Conservation (phyloP, 2,113 vertebrate genomes). For the Pseudopipra pipra region DNA sequence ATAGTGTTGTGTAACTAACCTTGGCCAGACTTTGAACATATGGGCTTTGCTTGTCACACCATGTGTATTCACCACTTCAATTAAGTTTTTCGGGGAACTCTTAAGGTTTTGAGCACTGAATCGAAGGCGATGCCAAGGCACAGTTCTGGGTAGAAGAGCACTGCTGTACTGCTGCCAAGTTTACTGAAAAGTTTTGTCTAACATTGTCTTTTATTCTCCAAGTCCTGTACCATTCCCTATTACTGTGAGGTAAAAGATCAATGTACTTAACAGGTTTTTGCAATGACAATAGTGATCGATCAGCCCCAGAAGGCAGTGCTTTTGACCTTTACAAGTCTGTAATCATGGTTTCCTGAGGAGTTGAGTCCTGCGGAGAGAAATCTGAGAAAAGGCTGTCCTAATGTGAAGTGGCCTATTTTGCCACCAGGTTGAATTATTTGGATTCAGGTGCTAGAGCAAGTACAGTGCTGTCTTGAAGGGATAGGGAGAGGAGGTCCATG, state of each 20-base stretch:
- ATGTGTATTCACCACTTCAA: conserved; percentile 5
- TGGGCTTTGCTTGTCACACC: conserved; percentile 45
- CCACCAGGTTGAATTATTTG: background rate
- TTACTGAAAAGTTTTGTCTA: background rate
- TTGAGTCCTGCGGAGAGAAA: background rate
- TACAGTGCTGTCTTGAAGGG: background rate
- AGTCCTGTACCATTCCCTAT: background rate
- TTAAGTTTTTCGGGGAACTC: conserved; percentile 11
- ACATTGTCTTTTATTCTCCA: background rate
- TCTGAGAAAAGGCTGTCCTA: background rate
- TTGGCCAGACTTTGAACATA: conserved; percentile 54
- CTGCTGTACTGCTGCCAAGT: conserved; percentile 20
- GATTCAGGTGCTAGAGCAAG: background rate
- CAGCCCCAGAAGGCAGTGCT: background rate
- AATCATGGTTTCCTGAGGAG: background rate
- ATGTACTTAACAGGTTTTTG: background rate
- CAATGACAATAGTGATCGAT: background rate
- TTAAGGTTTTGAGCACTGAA: conserved; percentile 5
- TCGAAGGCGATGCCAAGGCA: background rate
- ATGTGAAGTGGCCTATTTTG: conserved; percentile 9
- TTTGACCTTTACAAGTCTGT: background rate
- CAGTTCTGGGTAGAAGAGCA: background rate
- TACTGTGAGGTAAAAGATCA: background rate
- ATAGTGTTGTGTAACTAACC: conserved; percentile 27
- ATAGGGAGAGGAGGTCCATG: background rate